Evolutionary conservation across 2,113 vertebrate species (phyloP), one percentile per base, ranked within the genome.

Genomic region (Dinomys branickii): DNA sequence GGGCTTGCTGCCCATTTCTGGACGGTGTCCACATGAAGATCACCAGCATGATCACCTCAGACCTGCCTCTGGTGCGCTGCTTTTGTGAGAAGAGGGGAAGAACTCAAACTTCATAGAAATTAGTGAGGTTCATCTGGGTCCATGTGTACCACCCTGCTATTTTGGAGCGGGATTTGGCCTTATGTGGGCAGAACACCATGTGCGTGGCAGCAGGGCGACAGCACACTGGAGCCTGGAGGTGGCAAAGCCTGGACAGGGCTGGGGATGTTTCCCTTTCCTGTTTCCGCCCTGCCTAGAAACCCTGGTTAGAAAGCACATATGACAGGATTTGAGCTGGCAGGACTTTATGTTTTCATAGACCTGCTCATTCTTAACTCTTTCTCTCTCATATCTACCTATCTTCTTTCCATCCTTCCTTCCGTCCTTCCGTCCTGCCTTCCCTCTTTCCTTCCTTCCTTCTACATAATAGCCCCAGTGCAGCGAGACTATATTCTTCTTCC

Each of bases 211-310:
- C 0, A 7, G 56, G 50, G 67, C 82, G 54, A 92, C 61, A 20
- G 73, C 82, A 56, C 81, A 30, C 11, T 63, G 50, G 67, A 91
- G 95, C 81, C 86, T 95, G 95, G 41, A 94, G 92, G 61, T 33
- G 19, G 71, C 88, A 95, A 95, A 97, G 71, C 73, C 28, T 19
- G 95, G 90, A 95, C 92, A 97, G 94, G 91, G 71, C 82, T 35
- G 50, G 71, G 77, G 90, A 91, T 33, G 4, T 91, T 85, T 61
- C 85, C 86, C 77, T 85, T 95, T 96, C 56, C 88, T 96, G 24
- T 89, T 92, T 96, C 87, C 69, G 96, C 92, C 94, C 88, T 73
- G 63, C 92, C 13, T 59, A 14, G 6, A n/a, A n/a, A 58, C 73
- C 59, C 90, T 83, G 95, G 83, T 86, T 78, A 73, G 93, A 96